Evolutionary conservation across 2,888 invertebrate species (phyloP), one percentile per base, ranked within the genome.

Genomic region (Incurvaria masculella): DNA sequence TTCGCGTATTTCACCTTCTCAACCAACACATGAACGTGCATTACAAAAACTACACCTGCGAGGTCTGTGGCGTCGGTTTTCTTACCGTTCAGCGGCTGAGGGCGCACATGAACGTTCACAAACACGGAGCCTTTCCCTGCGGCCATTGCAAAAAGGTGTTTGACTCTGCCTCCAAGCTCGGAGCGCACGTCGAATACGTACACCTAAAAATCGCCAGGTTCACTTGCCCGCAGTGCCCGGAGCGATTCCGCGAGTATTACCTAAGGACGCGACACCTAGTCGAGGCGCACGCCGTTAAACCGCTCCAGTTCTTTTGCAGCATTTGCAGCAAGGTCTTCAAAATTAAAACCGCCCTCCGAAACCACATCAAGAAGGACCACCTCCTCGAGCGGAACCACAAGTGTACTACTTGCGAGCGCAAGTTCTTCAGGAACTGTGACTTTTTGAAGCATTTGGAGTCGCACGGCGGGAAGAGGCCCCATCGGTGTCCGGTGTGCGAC

Each of bases 1-100:
- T 62, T 49, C 72, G 69, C 53, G 50, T 74, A 1, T 10, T 69
- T 68, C 38, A 62, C 65, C 1, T 78, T 14, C 53, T 78, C 2
- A 76, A 75, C 38, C 59, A 70, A 19, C 78, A 78, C 52, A 78
- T 78, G 76, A 78, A 78, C 42, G 75, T 59, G 0, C 78, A 78
- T 56, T 76, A 66, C 41, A 76, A 60, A 5, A 33, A 45, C 47
- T 75, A 76, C 0, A 75, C 75, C 1, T 78, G 78, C 49, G 78
- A 78, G 53, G 74, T 69, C 0, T 78, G 78, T 49, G 78, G 78
- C 0, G 53, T 73, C 5, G 73, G 78, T 0, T 78, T 78, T 52
- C 72, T 74, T 65, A 74, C 78, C 0, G 67, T 74, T 38, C 73
- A 73, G 20, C 62, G 78, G 0, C 53, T 78, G 1, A 66, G 69